Base-by-base conservation (phyloP, 1,140 invertebrate genomes). In the Metaphire vulgaris region DNA sequence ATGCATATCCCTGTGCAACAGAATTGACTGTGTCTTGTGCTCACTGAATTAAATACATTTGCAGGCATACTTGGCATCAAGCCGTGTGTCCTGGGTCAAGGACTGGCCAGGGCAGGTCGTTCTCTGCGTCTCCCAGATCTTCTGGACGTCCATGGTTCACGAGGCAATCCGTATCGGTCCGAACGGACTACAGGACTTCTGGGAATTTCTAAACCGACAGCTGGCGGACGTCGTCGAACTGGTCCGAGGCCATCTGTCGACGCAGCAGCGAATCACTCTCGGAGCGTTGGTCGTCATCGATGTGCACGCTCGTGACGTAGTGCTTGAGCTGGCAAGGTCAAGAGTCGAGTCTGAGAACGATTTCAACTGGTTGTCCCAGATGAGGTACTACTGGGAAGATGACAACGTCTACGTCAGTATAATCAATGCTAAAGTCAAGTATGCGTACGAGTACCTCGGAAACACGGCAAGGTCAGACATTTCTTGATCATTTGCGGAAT, bases 61-160 rank as follows among this genome's bases (percentile, higher is more conserved):
- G n/a, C 33, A 73, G 83, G 83, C 85, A 12, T 86, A 87, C 75
- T 73, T 41, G 33, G n/a, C 26, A 67, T 81, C 82, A 16, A 76
- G 80, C 6, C 78, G 85, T 33, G 81, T 81, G 26, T 82, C 85
- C 41, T 87, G 86, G 86, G 86, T 87, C 2, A 79, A 77, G 73
- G 83, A 84, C 33, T 87, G 86, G 86, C 86, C 86, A 15, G 86
- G 86, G 1, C 86, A 87, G 79, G 82, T 86, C 31, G 84, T 87
- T 0, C 76, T 87, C 69, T 86, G 85, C 81, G 84, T 83, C 1
- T 87, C 86, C 0, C 85, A 86, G 79, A 85, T 85, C 14, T 86
- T 82, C 77, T 87, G 86, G 86, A 87, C 86, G 0, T 77, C 73
- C 29, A 84, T 86, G 64, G 84, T 86, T 15, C 74, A 74, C 21